These are phyloP conservation scores for Guaruba guarouba DNA, from an alignment of 2,113 vertebrate species.

Conservation along the genomic window DNA sequence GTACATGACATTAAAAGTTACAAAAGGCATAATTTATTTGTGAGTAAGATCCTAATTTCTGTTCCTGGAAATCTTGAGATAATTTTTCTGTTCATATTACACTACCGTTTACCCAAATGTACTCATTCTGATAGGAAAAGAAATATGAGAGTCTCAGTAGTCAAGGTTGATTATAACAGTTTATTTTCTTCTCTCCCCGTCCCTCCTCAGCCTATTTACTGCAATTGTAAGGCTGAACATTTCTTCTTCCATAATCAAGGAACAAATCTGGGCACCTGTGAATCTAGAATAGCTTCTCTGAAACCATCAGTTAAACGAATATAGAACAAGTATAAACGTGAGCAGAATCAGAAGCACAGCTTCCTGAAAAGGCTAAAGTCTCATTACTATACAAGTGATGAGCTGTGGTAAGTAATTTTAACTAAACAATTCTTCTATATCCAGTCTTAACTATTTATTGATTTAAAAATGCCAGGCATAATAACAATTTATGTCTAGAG, in stretches of 20 bases:
- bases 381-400: not conserved
- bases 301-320: not conserved
- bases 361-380: not conserved
- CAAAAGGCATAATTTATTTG: conserved; percentile 40
- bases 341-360: not conserved
- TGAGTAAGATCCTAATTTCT: conserved; percentile 31
- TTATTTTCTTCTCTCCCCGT: not conserved
- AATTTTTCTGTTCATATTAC: not conserved
- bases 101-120: not conserved
- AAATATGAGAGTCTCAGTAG: not conserved
- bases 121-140: conserved; percentile 1
- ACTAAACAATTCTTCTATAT: not conserved
- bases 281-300: not conserved
- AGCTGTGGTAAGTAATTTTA: not conserved
- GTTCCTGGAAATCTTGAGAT: not conserved
- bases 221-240: not conserved
- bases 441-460: not conserved
- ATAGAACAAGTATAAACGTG: not conserved
- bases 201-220: not conserved
- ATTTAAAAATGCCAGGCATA: not conserved
- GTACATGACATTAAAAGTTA: not conserved
- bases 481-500: not conserved
- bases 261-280: not conserved
- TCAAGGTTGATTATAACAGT: not conserved
- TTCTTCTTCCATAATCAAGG: not conserved